phyloP scores from a whole-genome alignment of 37 sponge, comb jelly and placozoan genomes.

The Agelas oroides region DNA sequence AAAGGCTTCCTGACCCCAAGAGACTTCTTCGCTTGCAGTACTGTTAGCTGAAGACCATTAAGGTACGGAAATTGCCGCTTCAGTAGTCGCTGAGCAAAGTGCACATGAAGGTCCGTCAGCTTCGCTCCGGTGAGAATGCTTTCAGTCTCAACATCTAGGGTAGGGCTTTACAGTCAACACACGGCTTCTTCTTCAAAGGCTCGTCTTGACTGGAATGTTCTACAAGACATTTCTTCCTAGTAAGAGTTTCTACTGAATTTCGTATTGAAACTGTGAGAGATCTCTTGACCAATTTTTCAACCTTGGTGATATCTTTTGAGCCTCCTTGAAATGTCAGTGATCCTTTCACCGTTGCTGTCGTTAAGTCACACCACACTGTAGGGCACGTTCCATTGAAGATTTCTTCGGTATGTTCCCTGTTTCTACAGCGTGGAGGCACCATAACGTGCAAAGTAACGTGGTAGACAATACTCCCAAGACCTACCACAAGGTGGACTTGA shows the following conservation, averaged over 20 bases:
- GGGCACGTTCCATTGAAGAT: too few relatives aligned
- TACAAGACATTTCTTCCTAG: background rate
- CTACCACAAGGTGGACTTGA: too few relatives aligned
- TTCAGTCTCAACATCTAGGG: background rate
- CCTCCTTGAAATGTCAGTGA: conserved; percentile 5
- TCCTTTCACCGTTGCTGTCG: too few relatives aligned
- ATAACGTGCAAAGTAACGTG: too few relatives aligned
- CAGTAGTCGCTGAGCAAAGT: conserved; percentile 41
- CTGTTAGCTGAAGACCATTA: conserved; percentile 14
- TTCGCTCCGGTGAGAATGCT: background rate
- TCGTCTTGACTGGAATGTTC: background rate
- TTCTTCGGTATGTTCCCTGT: too few relatives aligned
- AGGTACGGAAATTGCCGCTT: conserved; percentile 14
- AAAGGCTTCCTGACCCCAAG: background rate
- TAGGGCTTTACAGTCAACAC: background rate
- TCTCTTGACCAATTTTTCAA: conserved; percentile 21
- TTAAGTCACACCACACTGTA: too few relatives aligned
- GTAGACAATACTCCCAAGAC: too few relatives aligned
- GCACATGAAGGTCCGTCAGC: conserved; percentile 44
- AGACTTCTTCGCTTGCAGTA: conserved; percentile 3
- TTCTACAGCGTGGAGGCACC: too few relatives aligned
- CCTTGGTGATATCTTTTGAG: conserved; percentile 7
- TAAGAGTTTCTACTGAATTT: background rate
- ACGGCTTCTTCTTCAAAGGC: background rate
- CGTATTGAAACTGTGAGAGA: background rate